Conservation (phyloP, 2,888 invertebrate species). For the Danaus chrysippus region DNA sequence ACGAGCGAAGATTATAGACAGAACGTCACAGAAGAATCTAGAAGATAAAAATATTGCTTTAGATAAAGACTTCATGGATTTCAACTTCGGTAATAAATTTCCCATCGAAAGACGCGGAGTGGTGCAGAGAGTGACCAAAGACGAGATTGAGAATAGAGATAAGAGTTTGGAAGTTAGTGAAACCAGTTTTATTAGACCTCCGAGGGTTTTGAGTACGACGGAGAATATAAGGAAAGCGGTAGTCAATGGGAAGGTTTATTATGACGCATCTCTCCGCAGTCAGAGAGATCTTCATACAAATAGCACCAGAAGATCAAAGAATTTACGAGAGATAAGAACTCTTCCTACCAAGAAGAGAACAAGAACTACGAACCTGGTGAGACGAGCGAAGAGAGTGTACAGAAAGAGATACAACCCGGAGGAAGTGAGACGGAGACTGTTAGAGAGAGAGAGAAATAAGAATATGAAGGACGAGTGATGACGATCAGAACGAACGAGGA, state of each 20-base stretch:
- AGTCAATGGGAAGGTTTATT: slow-evolving; percentile 71
- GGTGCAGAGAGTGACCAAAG: slow-evolving; percentile 66
- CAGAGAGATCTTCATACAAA: slow-evolving; percentile 55
- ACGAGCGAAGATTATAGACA: slow-evolving; percentile 63
- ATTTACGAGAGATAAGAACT: slow-evolving; percentile 46
- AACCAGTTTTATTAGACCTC: slow-evolving; percentile 66
- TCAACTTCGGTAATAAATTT: slow-evolving; percentile 64
- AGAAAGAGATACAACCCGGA: slow-evolving; percentile 73
- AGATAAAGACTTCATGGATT: slow-evolving; percentile 59
- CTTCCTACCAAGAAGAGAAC: slow-evolving; percentile 52
- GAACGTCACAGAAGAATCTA: slow-evolving; percentile 64
- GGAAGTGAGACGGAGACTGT: slow-evolving; percentile 70
- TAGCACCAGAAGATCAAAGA: slow-evolving; percentile 47
- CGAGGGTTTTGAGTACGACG: slow-evolving; percentile 62
- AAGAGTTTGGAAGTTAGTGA: slow-evolving; percentile 71
- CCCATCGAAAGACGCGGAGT: slow-evolving; percentile 60
- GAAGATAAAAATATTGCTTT: slow-evolving; percentile 61
- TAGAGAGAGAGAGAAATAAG: slow-evolving; percentile 63
- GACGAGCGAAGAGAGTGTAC: slow-evolving; percentile 68
- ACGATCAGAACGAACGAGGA: too few relatives aligned
- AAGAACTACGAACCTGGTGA: slow-evolving; percentile 62
- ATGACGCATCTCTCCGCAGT: slow-evolving; percentile 68
- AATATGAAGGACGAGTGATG: slow-evolving; percentile 32
- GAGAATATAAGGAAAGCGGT: slow-evolving; percentile 68
- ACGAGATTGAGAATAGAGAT: slow-evolving; percentile 62